Conservation (phyloP, 1,140 invertebrate species). For the Paraescarpia echinospica region DNA sequence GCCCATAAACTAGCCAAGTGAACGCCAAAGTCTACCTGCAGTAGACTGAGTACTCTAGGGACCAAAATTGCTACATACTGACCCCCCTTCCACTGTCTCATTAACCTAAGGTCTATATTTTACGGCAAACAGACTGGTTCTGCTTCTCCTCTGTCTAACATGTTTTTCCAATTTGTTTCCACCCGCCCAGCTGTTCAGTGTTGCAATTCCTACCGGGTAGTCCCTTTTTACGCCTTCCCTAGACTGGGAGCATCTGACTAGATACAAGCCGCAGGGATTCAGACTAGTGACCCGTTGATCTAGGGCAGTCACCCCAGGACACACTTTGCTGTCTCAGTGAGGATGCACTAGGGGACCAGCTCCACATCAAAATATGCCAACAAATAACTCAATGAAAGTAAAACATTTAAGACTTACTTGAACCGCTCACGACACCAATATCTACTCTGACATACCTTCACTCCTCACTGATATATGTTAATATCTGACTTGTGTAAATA, state of each 20-base stretch:
- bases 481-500: too few species aligned
- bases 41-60: background rate
- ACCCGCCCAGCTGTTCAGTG: background rate
- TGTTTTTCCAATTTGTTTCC: background rate
- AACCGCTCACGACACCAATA: too few species aligned
- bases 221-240: background rate
- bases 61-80: background rate
- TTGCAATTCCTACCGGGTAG: background rate
- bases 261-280: background rate
- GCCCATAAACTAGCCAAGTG: too few species aligned
- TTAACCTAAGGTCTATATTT: background rate
- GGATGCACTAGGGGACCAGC: background rate
- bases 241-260: background rate
- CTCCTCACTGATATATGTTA: too few species aligned
- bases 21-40: too few species aligned
- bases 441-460: too few species aligned
- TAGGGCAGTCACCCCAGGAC: background rate
- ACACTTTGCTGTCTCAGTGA: background rate
- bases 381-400: background rate
- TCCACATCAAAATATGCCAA: background rate
- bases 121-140: background rate
- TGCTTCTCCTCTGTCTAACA: background rate
- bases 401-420: background rate
- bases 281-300: background rate
- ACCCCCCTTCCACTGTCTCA: background rate